Base-by-base conservation (phyloP, 2,888 invertebrate genomes). In the Taphrorychus bicolor region DNA sequence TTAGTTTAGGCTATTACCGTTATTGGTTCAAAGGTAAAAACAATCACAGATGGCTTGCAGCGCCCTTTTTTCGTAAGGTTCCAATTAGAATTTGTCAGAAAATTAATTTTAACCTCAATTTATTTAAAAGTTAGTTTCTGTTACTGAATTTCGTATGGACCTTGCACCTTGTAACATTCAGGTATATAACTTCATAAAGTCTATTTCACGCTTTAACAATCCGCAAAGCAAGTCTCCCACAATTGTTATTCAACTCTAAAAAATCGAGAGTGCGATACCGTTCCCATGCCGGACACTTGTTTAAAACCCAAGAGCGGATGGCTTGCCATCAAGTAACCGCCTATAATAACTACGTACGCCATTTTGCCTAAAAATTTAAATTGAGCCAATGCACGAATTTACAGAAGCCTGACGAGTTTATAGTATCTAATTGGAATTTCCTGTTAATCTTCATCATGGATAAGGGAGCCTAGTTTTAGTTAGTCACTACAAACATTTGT, bases 191-290 rank as follows among this genome's bases (percentile, higher is more conserved):
- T 32, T 32, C 11, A 32, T 9, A 32, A 32, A 32, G n/a, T n/a
- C n/a, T n/a, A n/a, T 32, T 54, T 61, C 41, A 54, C 54, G 54
- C 54, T 42, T 60, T 21, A 17, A n/a, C 22, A n/a, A n/a, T n/a
- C n/a, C n/a, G n/a, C n/a, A n/a, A n/a, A n/a, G n/a, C n/a, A 42
- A 17, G 2, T 60, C 24, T 63, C 56, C 63, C 63, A 63, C 63
- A 51, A 63, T 63, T 63, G 23, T 57, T 63, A 63, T 63, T 63
- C 63, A 63, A 23, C 48, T 42, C 18, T 17, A 48, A 63, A 54
- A 45, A 54, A 48, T 23, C 32, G 16, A 19, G 9, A 18, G 61
- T 61, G 61, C 45, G 24, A 61, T 61, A 61, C 61, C 19, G 45
- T 42, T 61, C 45, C 32, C 32, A 3, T 32, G 32, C 11, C 11